Evolutionary conservation across 2,888 invertebrate species (phyloP).

Genomic region (Aelia acuminata): DNA sequence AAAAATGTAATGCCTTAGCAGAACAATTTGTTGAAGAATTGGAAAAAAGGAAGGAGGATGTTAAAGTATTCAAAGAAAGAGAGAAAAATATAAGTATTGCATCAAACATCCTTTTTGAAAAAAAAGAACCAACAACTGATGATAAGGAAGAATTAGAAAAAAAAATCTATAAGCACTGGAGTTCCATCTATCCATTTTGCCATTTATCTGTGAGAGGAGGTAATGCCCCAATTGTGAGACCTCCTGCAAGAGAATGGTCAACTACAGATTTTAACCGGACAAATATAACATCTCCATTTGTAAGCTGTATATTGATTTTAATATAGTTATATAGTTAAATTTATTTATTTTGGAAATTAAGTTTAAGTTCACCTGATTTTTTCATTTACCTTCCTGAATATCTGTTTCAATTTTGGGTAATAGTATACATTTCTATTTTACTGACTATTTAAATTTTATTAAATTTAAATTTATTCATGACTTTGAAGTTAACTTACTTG

Average conservation of each 20-base stretch:
- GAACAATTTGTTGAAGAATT: not conserved
- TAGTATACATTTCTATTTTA: too few relatives aligned
- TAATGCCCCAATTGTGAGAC: too few relatives aligned
- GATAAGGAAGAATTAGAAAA: not conserved
- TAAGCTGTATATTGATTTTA: not conserved
- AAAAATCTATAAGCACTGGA: not conserved
- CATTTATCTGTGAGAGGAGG: not conserved
- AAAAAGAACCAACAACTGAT: not conserved
- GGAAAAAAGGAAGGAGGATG: slow-evolving; percentile 27
- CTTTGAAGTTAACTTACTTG: too few relatives aligned
- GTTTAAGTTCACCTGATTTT: too few relatives aligned
- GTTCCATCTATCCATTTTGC: not conserved
- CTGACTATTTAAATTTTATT: too few relatives aligned
- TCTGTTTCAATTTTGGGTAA: too few relatives aligned
- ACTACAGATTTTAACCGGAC: not conserved
- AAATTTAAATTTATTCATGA: too few relatives aligned
- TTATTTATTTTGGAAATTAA: too few relatives aligned
- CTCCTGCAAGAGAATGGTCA: not conserved
- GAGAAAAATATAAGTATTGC: not conserved
- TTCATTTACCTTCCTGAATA: too few relatives aligned
- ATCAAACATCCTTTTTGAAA: not conserved
- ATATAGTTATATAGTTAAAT: too few relatives aligned
- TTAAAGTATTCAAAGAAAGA: not conserved
- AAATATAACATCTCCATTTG: slow-evolving; percentile 40
- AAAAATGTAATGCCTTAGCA: not conserved